phyloP scores from a whole-genome alignment of 2,888 invertebrate genomes.

The Epinotia demarniana region DNA sequence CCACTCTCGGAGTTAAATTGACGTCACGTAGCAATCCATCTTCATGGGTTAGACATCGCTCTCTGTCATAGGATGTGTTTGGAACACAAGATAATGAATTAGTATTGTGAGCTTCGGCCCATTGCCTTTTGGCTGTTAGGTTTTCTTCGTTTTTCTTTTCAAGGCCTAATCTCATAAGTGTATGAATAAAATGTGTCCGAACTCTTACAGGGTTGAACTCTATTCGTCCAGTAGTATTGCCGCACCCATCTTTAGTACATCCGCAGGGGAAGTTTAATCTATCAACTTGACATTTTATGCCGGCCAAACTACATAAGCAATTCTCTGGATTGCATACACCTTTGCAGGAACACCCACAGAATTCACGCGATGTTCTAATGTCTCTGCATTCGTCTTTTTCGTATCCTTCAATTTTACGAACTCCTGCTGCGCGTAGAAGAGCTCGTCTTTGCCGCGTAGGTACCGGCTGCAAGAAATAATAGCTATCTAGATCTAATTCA shows the following conservation, averaged over 20 bases:
- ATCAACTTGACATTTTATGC: constrained; percentile 99
- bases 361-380: constrained; percentile 95
- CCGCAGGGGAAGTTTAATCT: constrained; percentile 98
- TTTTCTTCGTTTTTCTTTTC: constrained; percentile 92
- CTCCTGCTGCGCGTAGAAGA: constrained; percentile 95
- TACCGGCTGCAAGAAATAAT: constrained; percentile 96
- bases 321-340: constrained; percentile 97
- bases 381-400: constrained; percentile 98
- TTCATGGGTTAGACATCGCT: constrained; percentile 70
- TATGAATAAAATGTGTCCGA: constrained; percentile 98
- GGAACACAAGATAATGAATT: constrained; percentile 65
- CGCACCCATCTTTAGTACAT: constrained; percentile 97
- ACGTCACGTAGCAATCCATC: constrained; percentile 82
- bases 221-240: constrained; percentile 95
- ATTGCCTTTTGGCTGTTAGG: constrained; percentile 76
- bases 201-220: constrained; percentile 98
- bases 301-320: constrained; percentile 96
- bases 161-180: constrained; percentile 95
- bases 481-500: constrained; percentile 94
- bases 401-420: constrained; percentile 95
- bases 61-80: constrained; percentile 70
- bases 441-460: constrained; percentile 95
- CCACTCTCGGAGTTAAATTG: constrained; percentile 82
- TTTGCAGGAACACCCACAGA: constrained; percentile 97
- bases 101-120: constrained; percentile 73